phyloP scores from a whole-genome alignment of 2,113 vertebrate species.

The Stercorarius parasiticus region DNA sequence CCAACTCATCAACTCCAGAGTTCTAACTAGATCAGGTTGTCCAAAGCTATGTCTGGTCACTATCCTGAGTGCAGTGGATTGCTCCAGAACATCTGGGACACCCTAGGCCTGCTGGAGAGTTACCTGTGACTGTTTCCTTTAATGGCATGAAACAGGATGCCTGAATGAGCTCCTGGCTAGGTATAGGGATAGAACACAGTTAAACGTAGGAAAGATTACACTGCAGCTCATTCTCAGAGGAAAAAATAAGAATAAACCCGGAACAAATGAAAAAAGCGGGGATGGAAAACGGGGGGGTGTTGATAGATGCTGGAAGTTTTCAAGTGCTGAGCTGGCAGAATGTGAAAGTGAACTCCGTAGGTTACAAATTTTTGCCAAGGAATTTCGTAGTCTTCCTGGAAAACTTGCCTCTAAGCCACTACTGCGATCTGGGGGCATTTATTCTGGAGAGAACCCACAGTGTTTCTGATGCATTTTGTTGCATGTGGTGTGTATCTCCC shows the following conservation, averaged over 20 bases:
- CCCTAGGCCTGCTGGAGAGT: not conserved
- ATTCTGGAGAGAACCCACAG: slow-evolving; percentile 26
- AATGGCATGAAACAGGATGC: not conserved
- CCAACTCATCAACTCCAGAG: not conserved
- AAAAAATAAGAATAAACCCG: not conserved
- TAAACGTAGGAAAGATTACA: not conserved
- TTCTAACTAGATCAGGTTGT: not conserved
- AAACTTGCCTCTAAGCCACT: not conserved
- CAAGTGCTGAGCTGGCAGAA: not conserved
- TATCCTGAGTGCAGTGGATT: not conserved
- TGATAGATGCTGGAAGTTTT: not conserved
- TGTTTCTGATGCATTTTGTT: slow-evolving; percentile 47
- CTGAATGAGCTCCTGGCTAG: not conserved
- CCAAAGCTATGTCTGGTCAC: not conserved
- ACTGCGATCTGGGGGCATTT: not conserved
- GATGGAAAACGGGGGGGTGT: not conserved
- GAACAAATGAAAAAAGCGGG: not conserved
- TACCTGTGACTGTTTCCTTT: not conserved
- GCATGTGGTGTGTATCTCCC: slow-evolving; percentile 47
- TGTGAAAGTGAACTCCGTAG: not conserved
- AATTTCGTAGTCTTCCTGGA: slow-evolving; percentile 5
- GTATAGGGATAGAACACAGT: not conserved
- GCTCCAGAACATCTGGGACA: not conserved
- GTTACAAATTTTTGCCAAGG: not conserved
- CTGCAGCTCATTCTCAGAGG: not conserved